These are phyloP conservation scores for Thymelicus sylvestris DNA, from an alignment of 2,888 invertebrate species.

Conservation along the genomic window DNA sequence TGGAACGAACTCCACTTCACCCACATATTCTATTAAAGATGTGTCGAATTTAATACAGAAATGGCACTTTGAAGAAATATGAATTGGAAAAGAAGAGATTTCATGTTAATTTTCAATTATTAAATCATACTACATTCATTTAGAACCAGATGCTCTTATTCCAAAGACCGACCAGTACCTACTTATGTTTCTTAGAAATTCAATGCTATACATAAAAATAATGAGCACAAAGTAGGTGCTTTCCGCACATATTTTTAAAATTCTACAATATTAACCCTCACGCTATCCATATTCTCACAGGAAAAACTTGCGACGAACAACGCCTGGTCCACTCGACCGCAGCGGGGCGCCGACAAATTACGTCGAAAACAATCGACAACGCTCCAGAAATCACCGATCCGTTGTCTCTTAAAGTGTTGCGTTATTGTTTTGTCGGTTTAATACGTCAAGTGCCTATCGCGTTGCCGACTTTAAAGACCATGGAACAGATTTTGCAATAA, in stretches of 20 bases:
- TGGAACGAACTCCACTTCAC: conserved; percentile 54
- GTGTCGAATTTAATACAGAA: conserved; percentile 4
- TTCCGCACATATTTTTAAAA: conserved; percentile 26
- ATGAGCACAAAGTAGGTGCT: neutral
- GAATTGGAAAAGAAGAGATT: no score
- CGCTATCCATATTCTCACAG: conserved; percentile 72
- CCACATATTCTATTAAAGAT: conserved; percentile 35
- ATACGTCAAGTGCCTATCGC: conserved; percentile 77
- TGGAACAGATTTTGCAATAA: neutral
- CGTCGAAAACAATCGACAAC: conserved; percentile 64
- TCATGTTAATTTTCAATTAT: no score
- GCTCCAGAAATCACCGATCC: conserved; percentile 70
- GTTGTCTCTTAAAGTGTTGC: conserved; percentile 69
- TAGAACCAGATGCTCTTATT: neutral
- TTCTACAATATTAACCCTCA: conserved; percentile 41
- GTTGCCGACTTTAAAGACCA: conserved; percentile 52
- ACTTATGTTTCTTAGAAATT: conserved; percentile 13
- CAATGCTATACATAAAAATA: conserved; percentile 7
- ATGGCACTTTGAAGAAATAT: no score
- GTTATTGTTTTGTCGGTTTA: conserved; percentile 74
- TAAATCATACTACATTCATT: no score
- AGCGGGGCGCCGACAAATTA: conserved; percentile 56
- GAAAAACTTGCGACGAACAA: conserved; percentile 55
- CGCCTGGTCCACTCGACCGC: conserved; percentile 50
- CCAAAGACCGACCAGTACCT: neutral